These are phyloP conservation scores for Chaenogobius annularis DNA, from an alignment of 2,113 vertebrate species.

Conservation along the genomic window DNA sequence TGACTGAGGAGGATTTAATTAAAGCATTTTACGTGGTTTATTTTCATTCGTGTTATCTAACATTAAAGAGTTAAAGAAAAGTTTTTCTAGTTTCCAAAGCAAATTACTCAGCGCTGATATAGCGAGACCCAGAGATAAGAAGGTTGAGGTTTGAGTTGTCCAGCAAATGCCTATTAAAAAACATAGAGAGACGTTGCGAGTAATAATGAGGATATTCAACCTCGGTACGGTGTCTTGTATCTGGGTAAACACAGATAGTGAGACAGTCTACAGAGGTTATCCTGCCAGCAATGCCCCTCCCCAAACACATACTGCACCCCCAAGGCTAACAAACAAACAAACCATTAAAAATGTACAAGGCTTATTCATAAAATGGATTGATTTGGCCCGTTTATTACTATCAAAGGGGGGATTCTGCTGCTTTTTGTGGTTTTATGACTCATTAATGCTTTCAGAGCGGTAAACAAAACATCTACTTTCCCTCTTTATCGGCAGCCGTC, in stretches of 20 bases:
- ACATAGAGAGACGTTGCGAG: constrained; percentile 34
- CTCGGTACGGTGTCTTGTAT: constrained; percentile 67
- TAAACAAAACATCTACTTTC: constrained; percentile 66
- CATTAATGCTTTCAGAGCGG: constrained; percentile 68
- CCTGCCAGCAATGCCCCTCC: constrained; percentile 41
- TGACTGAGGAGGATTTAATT: constrained; percentile 74
- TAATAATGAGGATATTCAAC: constrained; percentile 72
- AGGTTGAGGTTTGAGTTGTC: constrained; percentile 24
- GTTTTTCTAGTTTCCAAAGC: constrained; percentile 66
- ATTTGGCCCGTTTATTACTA: constrained; percentile 72
- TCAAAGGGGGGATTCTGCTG: constrained; percentile 68
- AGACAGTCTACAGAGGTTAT: constrained; percentile 73
- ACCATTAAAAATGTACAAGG: constrained; percentile 77
- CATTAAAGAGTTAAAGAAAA: constrained; percentile 68
- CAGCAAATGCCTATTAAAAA: constrained; percentile 63
- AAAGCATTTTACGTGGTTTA: constrained; percentile 48
- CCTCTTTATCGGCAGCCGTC: constrained; percentile 1
- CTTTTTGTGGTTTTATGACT: constrained; percentile 72
- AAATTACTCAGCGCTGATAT: constrained; percentile 71
- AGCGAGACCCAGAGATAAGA: constrained; percentile 75
- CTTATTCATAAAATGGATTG: constrained; percentile 78
- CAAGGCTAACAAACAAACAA: constrained; percentile 78
- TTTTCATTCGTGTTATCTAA: constrained; percentile 58
- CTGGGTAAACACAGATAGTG: constrained; percentile 76
- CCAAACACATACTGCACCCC: constrained; percentile 67